These are phyloP conservation scores for Clarias fuscus DNA, from an alignment of 2,797 vertebrate genomes.

Conservation along the genomic window DNA sequence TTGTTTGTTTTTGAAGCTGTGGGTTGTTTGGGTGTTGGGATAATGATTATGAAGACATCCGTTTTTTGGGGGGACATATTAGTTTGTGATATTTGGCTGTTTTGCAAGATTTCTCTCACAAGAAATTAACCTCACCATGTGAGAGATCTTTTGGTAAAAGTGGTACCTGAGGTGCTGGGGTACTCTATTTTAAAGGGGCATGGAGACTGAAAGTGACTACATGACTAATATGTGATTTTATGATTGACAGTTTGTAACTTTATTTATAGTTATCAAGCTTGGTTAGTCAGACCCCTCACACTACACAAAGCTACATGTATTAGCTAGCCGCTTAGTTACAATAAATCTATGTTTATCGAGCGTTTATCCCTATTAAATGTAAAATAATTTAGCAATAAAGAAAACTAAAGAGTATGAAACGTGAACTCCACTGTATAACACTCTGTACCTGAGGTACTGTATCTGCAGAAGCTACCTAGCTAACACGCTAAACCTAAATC, in stretches of 20 bases:
- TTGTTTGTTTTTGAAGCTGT: not conserved
- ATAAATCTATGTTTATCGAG: not conserved
- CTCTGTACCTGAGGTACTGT: not conserved
- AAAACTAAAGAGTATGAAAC: not conserved
- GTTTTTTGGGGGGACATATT: no score
- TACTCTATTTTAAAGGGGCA: not conserved
- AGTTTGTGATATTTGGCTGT: not conserved
- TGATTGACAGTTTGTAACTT: not conserved
- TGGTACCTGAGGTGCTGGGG: not conserved
- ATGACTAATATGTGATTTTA: not conserved
- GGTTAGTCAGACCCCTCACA: not conserved
- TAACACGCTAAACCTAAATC: not conserved
- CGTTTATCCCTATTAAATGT: not conserved
- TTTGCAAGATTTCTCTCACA: not conserved
- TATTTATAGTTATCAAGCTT: not conserved
- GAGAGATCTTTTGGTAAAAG: not conserved
- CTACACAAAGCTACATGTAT: not conserved
- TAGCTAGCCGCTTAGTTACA: not conserved
- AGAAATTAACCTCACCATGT: not conserved
- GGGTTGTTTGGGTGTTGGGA: no score
- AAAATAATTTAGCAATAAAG: no score
- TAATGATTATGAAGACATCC: not conserved
- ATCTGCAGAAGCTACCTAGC: not conserved
- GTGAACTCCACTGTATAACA: not conserved
- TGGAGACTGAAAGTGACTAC: not conserved